Percentiles rank a stretch among this genome's conserved stretches.
Conservation (phyloP, 2,113 vertebrate species). For the Paradoxurus hermaphroditus region DNA sequence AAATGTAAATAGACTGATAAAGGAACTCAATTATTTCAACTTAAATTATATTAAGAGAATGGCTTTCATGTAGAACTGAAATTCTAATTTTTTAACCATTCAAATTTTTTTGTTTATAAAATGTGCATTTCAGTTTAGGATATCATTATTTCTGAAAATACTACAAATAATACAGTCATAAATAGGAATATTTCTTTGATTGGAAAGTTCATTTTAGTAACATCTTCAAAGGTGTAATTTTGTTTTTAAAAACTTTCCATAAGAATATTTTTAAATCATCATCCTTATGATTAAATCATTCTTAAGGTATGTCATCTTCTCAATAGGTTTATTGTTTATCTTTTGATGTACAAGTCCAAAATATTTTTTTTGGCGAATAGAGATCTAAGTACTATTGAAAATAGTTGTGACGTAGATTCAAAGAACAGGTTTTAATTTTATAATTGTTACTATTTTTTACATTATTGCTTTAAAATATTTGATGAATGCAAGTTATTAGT, state of each 20-base stretch:
- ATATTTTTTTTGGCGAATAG: neutral
- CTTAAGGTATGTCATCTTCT: neutral
- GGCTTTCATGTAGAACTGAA: slow-evolving; percentile 64
- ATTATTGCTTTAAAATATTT: neutral
- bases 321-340: neutral
- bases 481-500: neutral
- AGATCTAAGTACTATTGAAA: neutral
- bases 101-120: slow-evolving; percentile 51
- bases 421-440: neutral
- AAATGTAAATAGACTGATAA: slow-evolving; percentile 57
- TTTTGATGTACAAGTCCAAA: neutral
- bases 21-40: slow-evolving; percentile 37
- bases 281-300: neutral
- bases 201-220: neutral
- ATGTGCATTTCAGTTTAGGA: neutral
- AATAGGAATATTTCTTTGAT: slow-evolving; percentile 48
- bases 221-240: slow-evolving; percentile 25
- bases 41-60: slow-evolving; percentile 51
- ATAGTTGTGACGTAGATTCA: neutral
- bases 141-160: slow-evolving; percentile 66
- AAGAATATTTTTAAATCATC: neutral
- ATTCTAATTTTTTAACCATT: slow-evolving; percentile 64
- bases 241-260: neutral
- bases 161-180: slow-evolving; percentile 56
- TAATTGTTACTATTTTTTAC: slow-evolving; percentile 1